A percentile compares a stretch with the other conserved stretches of the same genome.
Evolutionary conservation across 92 coral and sea anemone species (phyloP).

Genomic region (Scolanthus callimorphus): DNA sequence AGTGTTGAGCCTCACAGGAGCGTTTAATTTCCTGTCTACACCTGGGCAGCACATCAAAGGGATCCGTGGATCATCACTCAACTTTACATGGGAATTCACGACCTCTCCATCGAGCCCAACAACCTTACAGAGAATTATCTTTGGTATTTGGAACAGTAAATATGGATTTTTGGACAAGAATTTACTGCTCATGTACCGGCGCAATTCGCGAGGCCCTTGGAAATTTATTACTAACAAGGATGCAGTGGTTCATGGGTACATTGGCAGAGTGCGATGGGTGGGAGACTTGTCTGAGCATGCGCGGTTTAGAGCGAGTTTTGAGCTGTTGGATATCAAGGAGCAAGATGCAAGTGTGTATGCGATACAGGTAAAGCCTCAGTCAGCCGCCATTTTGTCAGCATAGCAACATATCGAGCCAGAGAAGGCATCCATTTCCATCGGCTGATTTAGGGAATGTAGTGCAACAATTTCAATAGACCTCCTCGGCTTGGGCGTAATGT

Average conservation of each 20-base stretch:
- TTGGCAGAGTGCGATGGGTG: slow-evolving; percentile 13
- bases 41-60: not conserved
- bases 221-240: not conserved
- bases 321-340: not conserved
- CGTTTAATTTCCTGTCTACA: too few relatives aligned
- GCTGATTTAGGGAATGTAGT: too few relatives aligned
- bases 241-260: not conserved
- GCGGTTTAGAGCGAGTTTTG: slow-evolving; percentile 15
- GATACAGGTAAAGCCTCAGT: not conserved
- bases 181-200: too few relatives aligned
- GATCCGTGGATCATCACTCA: too few relatives aligned
- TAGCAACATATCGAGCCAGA: too few relatives aligned
- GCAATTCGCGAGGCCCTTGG: not conserved
- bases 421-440: too few relatives aligned
- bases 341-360: not conserved
- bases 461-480: too few relatives aligned
- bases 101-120: too few relatives aligned
- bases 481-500: too few relatives aligned
- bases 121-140: not conserved
- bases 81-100: too few relatives aligned
- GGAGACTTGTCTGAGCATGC: slow-evolving; percentile 19
- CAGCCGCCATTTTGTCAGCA: too few relatives aligned
- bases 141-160: not conserved
- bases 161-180: not conserved
- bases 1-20: too few relatives aligned